Conservation (phyloP, 2,888 invertebrate genomes). For the Chrysina gloriosa region DNA sequence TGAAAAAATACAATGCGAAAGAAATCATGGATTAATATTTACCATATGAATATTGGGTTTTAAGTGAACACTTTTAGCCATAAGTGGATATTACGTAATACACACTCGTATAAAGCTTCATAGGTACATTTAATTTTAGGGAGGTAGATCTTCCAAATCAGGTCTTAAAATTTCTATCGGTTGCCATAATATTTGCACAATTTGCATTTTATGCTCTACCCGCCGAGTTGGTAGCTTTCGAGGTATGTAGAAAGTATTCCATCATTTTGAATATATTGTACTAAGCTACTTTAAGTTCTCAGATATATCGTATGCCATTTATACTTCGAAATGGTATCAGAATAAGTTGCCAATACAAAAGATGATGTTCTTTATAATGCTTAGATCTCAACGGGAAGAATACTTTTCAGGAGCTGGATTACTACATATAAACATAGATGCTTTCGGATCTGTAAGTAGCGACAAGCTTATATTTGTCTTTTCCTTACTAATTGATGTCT, state of each 20-base stretch:
- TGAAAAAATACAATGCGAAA: no score
- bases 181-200: conserved; percentile 3
- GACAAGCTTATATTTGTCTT: background rate
- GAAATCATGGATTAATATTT: no score
- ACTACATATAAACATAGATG: conserved; percentile 24
- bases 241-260: background rate
- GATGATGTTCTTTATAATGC: conserved; percentile 28
- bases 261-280: background rate
- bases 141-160: background rate
- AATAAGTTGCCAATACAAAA: conserved; percentile 16
- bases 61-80: no score
- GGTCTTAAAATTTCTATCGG: background rate
- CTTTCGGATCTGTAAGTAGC: conserved; percentile 33
- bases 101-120: background rate
- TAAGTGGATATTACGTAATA: background rate
- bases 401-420: conserved; percentile 34
- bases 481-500: background rate
- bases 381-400: conserved; percentile 16
- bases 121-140: background rate
- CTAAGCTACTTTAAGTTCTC: background rate
- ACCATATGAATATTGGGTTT: no score
- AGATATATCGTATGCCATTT: conserved; percentile 4
- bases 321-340: conserved; percentile 29
- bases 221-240: conserved; percentile 19
- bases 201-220: conserved; percentile 30